Conservation (phyloP, 2,113 vertebrate genomes). For the Panthera tigris region DNA sequence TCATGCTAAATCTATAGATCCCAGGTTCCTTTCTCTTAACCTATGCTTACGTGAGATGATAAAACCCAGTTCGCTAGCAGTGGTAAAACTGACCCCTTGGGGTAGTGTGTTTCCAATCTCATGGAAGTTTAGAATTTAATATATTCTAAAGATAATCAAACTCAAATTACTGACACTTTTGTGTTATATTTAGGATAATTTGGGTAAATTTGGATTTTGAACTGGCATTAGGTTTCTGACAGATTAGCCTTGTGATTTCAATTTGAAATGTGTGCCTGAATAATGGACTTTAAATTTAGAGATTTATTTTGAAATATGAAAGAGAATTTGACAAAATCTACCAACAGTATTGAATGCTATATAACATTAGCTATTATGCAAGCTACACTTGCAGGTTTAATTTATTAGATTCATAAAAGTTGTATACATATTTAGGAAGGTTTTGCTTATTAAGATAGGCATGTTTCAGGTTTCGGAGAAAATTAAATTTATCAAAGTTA, state of each 20-base stretch:
- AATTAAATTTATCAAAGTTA: constrained; percentile 11
- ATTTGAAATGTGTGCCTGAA: constrained; percentile 1
- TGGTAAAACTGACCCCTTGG: not conserved
- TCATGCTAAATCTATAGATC: not conserved
- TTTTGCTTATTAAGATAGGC: not conserved
- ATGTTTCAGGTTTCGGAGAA: constrained; percentile 41
- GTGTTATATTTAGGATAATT: constrained; percentile 7
- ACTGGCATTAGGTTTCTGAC: not conserved
- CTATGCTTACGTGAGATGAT: not conserved
- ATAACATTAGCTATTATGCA: not conserved
- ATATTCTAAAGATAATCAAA: not conserved
- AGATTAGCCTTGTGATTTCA: constrained; percentile 15
- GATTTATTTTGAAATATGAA: constrained; percentile 29
- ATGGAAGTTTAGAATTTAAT: not conserved
- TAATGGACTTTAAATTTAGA: not conserved
- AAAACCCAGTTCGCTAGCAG: not conserved
- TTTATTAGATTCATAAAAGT: not conserved
- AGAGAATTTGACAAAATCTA: constrained; percentile 4
- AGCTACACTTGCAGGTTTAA: not conserved
- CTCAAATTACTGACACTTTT: not conserved
- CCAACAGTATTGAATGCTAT: constrained; percentile 32
- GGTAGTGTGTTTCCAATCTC: not conserved
- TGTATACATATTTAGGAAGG: not conserved
- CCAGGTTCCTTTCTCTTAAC: not conserved
- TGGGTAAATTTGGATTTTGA: not conserved